Conservation (phyloP, 2,113 vertebrate genomes). For the Condylura cristata region DNA sequence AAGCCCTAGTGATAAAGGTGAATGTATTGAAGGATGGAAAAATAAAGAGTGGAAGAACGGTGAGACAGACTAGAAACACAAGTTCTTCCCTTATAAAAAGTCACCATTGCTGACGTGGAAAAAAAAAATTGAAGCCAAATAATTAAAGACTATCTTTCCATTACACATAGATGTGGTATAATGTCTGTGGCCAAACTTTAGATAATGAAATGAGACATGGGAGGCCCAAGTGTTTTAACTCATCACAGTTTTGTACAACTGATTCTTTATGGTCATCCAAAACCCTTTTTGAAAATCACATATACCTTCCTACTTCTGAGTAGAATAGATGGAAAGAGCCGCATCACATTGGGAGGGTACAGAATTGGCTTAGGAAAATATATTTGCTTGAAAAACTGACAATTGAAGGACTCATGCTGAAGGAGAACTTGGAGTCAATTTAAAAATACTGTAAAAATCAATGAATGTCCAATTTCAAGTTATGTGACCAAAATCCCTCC, state of each 20-base stretch:
- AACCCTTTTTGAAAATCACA: background rate
- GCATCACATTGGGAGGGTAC: background rate
- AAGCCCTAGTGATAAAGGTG: constrained; percentile 13
- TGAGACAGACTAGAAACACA: background rate
- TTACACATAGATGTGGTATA: background rate
- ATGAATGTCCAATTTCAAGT: background rate
- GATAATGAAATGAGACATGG: background rate
- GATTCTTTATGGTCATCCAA: background rate
- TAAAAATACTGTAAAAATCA: background rate
- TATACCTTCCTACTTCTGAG: background rate
- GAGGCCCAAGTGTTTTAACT: background rate
- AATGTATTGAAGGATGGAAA: background rate
- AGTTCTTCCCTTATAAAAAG: background rate
- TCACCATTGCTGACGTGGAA: background rate
- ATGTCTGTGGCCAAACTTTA: background rate
- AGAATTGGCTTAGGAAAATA: background rate
- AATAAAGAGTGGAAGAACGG: background rate
- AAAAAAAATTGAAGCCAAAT: background rate
- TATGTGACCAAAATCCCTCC: background rate
- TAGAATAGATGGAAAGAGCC: background rate
- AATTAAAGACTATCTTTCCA: background rate
- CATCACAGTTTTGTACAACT: background rate
- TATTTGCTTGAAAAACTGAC: background rate
- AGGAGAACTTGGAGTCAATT: background rate
- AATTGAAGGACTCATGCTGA: background rate